Evolutionary conservation across 2,797 vertebrate genomes (phyloP).

Genomic region (Oophaga sylvatica): DNA sequence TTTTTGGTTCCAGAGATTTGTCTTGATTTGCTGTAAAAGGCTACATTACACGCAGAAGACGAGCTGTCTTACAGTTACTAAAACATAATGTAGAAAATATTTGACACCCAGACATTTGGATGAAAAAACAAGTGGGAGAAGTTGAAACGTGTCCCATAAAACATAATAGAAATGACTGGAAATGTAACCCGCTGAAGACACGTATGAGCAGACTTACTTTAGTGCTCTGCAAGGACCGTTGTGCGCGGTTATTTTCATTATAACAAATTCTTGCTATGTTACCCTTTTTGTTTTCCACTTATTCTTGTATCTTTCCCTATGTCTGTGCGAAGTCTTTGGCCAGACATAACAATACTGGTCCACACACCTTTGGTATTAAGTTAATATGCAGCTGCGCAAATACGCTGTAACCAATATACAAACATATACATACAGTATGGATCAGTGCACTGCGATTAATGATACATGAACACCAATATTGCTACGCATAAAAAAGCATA

Average conservation of each 20-base stretch:
- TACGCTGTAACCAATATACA: too few species aligned
- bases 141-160: background rate
- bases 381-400: too few species aligned
- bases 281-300: background rate
- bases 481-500: too few species aligned
- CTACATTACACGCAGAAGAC: slow-evolving; percentile 23
- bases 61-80: background rate
- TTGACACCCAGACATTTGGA: slow-evolving; percentile 23
- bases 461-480: too few species aligned
- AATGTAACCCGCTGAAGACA: background rate
- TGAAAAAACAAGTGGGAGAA: slow-evolving; percentile 10
- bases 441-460: too few species aligned
- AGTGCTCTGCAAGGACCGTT: background rate
- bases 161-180: background rate
- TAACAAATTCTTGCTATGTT: background rate
- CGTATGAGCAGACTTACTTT: too few species aligned
- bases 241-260: background rate
- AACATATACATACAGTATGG: too few species aligned
- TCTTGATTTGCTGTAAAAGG: slow-evolving; percentile 28
- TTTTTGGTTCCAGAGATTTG: slow-evolving; percentile 43
- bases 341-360: background rate
- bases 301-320: background rate
- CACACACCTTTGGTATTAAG: too few species aligned
- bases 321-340: background rate
- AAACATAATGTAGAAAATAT: slow-evolving; percentile 34